Conservation (phyloP, 2,888 invertebrate genomes). For the Mystacides longicornis region DNA sequence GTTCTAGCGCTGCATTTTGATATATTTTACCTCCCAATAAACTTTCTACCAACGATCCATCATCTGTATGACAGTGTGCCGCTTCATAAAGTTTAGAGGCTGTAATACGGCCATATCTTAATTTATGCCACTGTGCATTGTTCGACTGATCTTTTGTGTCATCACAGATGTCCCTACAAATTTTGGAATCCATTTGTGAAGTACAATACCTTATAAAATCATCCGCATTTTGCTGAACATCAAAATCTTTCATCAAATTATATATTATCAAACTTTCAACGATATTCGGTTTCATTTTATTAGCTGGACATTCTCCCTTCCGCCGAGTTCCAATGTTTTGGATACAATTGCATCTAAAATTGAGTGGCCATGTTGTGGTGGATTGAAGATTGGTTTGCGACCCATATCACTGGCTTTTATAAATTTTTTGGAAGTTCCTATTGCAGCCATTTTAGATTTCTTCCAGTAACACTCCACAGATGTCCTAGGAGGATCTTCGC, state of each 20-base stretch:
- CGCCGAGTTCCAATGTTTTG: background rate
- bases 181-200: background rate
- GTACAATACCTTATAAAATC: background rate
- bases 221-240: background rate
- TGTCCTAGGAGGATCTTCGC: background rate
- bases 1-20: background rate
- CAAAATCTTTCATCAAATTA: background rate
- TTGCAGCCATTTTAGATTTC: background rate
- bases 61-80: background rate
- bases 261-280: background rate
- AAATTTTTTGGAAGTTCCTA: background rate
- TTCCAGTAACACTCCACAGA: background rate
- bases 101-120: constrained; percentile 2
- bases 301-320: background rate
- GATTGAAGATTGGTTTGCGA: too few relatives aligned
- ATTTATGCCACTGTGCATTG: background rate
- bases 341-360: background rate
- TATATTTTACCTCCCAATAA: background rate
- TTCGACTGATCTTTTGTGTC: background rate
- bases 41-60: constrained; percentile 1
- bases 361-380: background rate
- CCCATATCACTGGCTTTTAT: background rate
- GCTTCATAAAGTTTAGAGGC: constrained; percentile 5
- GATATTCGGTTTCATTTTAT: background rate
- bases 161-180: background rate